phyloP scores from a whole-genome alignment of 2,888 invertebrate genomes.

The Ernsta delagoae region DNA sequence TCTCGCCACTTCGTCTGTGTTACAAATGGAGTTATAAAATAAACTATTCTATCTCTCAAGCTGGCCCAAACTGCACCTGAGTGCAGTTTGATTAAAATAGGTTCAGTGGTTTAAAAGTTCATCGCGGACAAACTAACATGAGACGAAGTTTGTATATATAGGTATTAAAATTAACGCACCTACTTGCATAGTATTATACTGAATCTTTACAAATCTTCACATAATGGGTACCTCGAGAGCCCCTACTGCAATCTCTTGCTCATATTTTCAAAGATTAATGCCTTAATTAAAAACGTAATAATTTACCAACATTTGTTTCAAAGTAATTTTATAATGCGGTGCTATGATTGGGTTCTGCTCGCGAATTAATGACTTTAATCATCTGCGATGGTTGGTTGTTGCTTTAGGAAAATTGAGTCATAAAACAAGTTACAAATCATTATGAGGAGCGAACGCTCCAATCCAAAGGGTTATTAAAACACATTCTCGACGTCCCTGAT shows the following conservation, averaged over 20 bases:
- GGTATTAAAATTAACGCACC: too few species aligned
- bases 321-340: constrained; percentile 15
- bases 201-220: too few species aligned
- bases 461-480: constrained; percentile 21
- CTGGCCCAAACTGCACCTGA: too few species aligned
- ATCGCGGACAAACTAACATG: too few species aligned
- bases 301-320: constrained; percentile 8
- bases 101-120: too few species aligned
- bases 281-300: constrained; percentile 21
- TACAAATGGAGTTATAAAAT: too few species aligned
- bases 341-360: constrained; percentile 7
- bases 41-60: too few species aligned
- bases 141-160: too few species aligned
- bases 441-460: constrained; percentile 23
- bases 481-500: constrained; percentile 46
- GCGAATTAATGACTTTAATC: constrained; percentile 13
- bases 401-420: background rate
- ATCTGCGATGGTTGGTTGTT: background rate
- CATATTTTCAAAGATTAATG: constrained; percentile 27
- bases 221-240: too few species aligned
- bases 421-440: constrained; percentile 19
- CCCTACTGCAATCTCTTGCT: constrained; percentile 7
- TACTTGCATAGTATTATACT: too few species aligned
- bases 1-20: too few species aligned
- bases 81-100: too few species aligned